A percentile compares a stretch with the other conserved stretches of the same genome.
Evolutionary conservation across 2,888 invertebrate species (phyloP).

Genomic region (Epistrophe grossulariae): DNA sequence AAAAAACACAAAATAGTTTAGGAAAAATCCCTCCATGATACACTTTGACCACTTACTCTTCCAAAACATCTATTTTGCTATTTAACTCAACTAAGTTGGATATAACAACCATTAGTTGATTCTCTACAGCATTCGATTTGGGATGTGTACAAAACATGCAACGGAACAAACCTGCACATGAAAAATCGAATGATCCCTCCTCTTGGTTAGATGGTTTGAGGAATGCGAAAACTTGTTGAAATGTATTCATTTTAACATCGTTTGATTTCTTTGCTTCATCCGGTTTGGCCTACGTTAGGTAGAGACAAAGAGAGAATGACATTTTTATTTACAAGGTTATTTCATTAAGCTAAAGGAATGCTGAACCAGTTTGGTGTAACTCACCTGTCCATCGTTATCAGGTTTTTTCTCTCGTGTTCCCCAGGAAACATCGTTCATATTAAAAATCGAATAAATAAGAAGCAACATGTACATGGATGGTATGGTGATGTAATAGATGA

Average conservation of each 20-base stretch:
- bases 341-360: neutral
- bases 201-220: conserved; percentile 81
- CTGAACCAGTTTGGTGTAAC: neutral
- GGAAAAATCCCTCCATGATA: neutral
- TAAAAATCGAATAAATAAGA: conserved; percentile 95
- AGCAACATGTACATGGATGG: conserved; percentile 97
- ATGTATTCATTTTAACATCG: conserved; percentile 57
- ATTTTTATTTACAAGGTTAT: neutral
- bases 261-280: conserved; percentile 58
- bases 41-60: conserved; percentile 80
- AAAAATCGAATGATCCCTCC: conserved; percentile 85
- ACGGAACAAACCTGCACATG: conserved; percentile 85
- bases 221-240: conserved; percentile 78
- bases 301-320: neutral
- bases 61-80: conserved; percentile 83
- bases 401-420: conserved; percentile 93
- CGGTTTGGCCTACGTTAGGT: conserved; percentile 59
- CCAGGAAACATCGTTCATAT: conserved; percentile 97
- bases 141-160: conserved; percentile 85
- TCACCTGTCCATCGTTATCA: conserved; percentile 75
- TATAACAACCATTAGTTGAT: conserved; percentile 83
- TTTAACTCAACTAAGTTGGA: conserved; percentile 83
- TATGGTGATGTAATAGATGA: conserved; percentile 95
- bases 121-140: conserved; percentile 83
- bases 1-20: neutral